These are phyloP conservation scores for Bos indicus DNA, from an alignment of 2,113 vertebrate species.

Conservation along the genomic window DNA sequence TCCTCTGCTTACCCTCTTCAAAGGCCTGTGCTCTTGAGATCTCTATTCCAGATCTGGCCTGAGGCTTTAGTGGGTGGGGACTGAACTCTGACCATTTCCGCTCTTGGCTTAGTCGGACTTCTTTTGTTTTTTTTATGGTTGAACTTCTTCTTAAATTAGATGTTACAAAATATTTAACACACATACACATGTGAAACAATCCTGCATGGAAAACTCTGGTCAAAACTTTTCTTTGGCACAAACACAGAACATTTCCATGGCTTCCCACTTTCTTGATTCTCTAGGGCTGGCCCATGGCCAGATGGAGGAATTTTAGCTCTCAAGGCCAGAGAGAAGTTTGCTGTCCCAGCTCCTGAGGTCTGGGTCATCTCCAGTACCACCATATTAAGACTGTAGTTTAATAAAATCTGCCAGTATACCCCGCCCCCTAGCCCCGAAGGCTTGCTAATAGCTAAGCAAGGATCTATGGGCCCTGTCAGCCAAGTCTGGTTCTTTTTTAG, in stretches of 20 bases:
- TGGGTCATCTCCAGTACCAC: slow-evolving; percentile 2
- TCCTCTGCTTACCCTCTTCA: neutral
- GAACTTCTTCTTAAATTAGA: slow-evolving; percentile 4
- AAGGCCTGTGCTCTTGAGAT: neutral
- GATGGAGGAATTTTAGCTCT: neutral
- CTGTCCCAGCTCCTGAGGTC: neutral
- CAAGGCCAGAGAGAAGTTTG: neutral
- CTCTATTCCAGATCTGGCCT: neutral
- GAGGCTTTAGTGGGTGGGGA: neutral
- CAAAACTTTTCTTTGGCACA: slow-evolving; percentile 24
- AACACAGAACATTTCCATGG: slow-evolving; percentile 10
- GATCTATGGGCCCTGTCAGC: neutral
- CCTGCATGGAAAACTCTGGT: slow-evolving; percentile 30
- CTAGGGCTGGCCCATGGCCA: neutral
- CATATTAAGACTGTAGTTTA: neutral
- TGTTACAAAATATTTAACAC: neutral
- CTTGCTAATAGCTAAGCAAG: neutral
- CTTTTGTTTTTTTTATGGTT: neutral
- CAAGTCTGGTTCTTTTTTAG: neutral
- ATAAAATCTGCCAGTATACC: neutral
- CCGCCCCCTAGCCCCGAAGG: neutral
- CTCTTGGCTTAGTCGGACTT: neutral
- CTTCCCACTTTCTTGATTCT: slow-evolving; percentile 15
- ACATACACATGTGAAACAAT: neutral
- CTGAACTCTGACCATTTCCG: neutral